Evolutionary conservation across 2,113 vertebrate genomes (phyloP).

Genomic region (Archocentrus centrarchus): DNA sequence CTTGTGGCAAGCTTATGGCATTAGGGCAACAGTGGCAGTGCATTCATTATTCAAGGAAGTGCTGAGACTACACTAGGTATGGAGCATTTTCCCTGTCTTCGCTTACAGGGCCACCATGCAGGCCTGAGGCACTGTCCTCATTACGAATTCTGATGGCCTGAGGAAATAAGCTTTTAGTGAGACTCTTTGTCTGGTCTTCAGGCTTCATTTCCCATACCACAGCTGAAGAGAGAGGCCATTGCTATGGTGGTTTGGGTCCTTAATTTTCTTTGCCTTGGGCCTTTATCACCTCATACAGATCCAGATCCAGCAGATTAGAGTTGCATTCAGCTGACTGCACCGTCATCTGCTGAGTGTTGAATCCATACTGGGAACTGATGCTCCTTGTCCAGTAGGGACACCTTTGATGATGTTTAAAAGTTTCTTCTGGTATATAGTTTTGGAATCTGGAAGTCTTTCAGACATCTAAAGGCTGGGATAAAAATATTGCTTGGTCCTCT

Average conservation of each 20-base stretch:
- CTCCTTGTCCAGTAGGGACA: background rate
- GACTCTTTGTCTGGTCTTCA: conserved; percentile 14
- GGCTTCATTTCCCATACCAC: conserved; percentile 1
- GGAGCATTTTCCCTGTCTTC: background rate
- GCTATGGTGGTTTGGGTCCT: background rate
- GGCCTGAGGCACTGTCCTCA: conserved; percentile 7
- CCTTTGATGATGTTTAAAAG: background rate
- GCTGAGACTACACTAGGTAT: conserved; percentile 3
- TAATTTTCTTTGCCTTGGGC: conserved; percentile 7
- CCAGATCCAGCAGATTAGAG: background rate
- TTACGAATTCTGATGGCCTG: conserved; percentile 13
- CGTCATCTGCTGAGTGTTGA: background rate
- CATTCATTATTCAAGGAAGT: conserved; percentile 11
- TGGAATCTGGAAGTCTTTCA: background rate
- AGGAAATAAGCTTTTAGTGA: conserved; percentile 10
- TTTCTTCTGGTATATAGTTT: background rate
- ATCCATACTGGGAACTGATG: background rate
- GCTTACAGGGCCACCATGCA: background rate
- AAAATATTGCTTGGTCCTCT: background rate
- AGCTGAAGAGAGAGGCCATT: background rate
- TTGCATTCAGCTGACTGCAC: background rate
- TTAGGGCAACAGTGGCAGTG: background rate
- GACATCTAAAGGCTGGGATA: background rate
- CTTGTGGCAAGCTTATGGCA: conserved; percentile 14
- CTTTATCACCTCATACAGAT: background rate